A percentile compares a stretch with the other conserved stretches of the same genome.
These are phyloP conservation scores for Lithophane ornitopus DNA, from an alignment of 2,888 invertebrate species.

Conservation along the genomic window DNA sequence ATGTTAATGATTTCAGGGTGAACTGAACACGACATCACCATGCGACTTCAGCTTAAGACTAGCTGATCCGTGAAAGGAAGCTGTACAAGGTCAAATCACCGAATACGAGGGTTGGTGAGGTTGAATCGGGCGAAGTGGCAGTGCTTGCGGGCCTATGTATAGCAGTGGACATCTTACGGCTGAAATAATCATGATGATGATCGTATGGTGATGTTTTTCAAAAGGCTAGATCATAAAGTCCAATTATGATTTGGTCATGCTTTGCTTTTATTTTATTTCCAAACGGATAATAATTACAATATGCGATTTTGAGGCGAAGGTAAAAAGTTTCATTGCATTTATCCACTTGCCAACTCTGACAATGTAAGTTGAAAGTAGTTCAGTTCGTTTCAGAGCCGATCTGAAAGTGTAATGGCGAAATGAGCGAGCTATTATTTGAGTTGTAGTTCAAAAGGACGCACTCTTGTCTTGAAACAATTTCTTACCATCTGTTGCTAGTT, in stretches of 20 bases:
- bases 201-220: not conserved
- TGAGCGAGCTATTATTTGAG: constrained; percentile 55
- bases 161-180: too few relatives aligned
- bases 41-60: not conserved
- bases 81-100: not conserved
- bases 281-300: not conserved
- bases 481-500: constrained; percentile 35
- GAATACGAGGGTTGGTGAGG: not conserved
- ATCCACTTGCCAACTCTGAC: constrained; percentile 4
- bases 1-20: not conserved
- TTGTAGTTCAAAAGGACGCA: constrained; percentile 51
- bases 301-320: not conserved
- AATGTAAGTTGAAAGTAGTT: constrained; percentile 23
- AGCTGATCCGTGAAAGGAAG: not conserved
- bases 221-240: not conserved
- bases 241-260: not conserved
- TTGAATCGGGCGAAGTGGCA: too few relatives aligned
- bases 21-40: not conserved
- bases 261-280: not conserved
- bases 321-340: constrained; percentile 17
- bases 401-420: constrained; percentile 59
- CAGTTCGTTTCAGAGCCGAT: constrained; percentile 36
- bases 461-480: constrained; percentile 29
- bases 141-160: too few relatives aligned
- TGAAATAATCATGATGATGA: too few relatives aligned